Conservation (phyloP, 2,797 vertebrate species). For the Sebastes matsubarae region DNA sequence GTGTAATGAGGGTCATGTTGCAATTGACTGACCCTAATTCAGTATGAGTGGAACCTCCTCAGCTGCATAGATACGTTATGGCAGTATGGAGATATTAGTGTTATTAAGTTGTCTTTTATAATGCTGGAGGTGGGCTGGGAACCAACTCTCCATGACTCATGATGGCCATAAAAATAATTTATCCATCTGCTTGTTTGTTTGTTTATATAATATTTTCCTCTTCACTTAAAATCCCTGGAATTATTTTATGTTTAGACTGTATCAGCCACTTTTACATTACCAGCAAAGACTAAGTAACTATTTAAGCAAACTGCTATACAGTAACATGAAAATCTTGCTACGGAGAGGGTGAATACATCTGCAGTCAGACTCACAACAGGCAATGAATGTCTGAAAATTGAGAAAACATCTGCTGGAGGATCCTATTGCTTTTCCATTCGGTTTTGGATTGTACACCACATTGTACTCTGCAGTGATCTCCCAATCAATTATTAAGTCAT, state of each 20-base stretch:
- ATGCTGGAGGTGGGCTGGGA: background rate
- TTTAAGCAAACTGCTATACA: background rate
- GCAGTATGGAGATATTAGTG: background rate
- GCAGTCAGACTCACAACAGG: background rate
- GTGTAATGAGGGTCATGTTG: background rate
- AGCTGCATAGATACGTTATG: background rate
- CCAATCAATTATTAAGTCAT: conserved; percentile 36
- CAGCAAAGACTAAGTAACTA: background rate
- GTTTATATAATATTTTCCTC: background rate
- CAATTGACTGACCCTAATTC: background rate
- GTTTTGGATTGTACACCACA: conserved; percentile 26
- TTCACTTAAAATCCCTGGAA: background rate
- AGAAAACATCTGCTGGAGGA: conserved; percentile 48
- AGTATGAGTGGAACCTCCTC: background rate
- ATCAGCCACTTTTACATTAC: background rate
- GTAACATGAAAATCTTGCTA: conserved; percentile 2
- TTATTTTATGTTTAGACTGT: background rate
- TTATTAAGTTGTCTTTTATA: background rate
- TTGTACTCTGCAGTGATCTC: conserved; percentile 9
- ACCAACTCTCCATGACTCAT: background rate
- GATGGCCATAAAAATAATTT: background rate
- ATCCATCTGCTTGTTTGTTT: background rate
- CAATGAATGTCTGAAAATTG: conserved; percentile 21
- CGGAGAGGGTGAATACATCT: background rate
- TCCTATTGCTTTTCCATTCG: conserved; percentile 49